A percentile compares a stretch with the other conserved stretches of the same genome.
Conservation (phyloP, 2,113 vertebrate genomes). For the Plecotus auritus region DNA sequence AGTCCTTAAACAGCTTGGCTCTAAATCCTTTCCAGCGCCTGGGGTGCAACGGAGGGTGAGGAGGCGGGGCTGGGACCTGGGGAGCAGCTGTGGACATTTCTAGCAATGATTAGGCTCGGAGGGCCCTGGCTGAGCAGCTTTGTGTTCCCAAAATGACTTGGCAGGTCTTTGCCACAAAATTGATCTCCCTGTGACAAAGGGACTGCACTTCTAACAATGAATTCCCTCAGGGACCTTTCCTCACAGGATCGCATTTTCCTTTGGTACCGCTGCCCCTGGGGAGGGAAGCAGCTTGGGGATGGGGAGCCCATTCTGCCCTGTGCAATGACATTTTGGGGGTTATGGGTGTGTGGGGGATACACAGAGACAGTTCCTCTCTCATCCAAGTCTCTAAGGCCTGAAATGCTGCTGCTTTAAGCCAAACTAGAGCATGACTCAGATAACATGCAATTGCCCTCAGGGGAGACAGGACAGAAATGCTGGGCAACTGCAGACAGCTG, state of each 20-base stretch:
- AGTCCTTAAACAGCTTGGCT: background rate
- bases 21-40: background rate
- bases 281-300: background rate
- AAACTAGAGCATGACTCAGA: background rate
- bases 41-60: fast-evolving
- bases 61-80: background rate
- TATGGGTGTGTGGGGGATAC: background rate
- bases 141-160: background rate
- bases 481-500: background rate
- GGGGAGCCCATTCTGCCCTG: background rate
- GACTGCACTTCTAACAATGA: background rate
- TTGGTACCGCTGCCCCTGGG: background rate
- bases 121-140: background rate
- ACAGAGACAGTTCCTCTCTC: background rate
- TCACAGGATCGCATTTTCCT: background rate
- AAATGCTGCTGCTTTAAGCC: background rate
- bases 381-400: background rate
- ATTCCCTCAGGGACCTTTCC: background rate
- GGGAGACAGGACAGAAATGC: background rate
- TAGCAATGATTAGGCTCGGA: background rate
- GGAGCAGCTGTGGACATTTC: background rate
- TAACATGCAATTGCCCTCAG: background rate
- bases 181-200: no score
- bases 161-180: background rate
- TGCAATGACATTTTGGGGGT: background rate